Evolutionary conservation across 2,113 vertebrate species (phyloP), one percentile per base, ranked within the genome.

Genomic region (Apus apus): DNA sequence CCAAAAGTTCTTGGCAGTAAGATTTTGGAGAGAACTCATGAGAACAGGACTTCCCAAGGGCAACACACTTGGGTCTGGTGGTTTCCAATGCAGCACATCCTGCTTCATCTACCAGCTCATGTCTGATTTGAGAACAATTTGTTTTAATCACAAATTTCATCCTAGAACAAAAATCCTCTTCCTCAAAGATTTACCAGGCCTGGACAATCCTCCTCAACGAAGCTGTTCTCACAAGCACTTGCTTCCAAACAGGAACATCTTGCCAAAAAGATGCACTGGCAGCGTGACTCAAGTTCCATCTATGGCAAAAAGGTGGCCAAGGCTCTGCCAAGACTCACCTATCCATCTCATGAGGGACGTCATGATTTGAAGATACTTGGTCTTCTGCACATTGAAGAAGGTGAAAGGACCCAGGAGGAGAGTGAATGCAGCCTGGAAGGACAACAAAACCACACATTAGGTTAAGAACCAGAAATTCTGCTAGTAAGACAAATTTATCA

Each of bases 331-430:
- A 78, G 60, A 98, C 99, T 99, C 98, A 99, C 99, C 99, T 25
- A 99, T 98, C 99, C 99, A 99, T 86, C 99, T 98, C 99, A 99
- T 99, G 58, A 99, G 96, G 2, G 99, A 99, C 2, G 99, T 99
- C 96, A 99, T 96, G 91, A 99, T 99, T 96, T 99, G 99, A 23
- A 99, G 99, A 76, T 99, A 99, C 93, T 99, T 99, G 60, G 99
- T 99, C 98, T 99, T 99, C 98, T 99, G 99, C 56, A 99, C 99
- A 6, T 98, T 99, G 96, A 99, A 99, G 98, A 99, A 99, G 77
- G 99, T 98, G 96, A 99, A 99, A 5, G 99, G 99, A n/a, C 99
- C 99, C 72, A 99, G 94, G 26, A 99, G 93, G 22, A 99, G 92
- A 1, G 98, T 98, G 97, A 99, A 99, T 15, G 97, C 78, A 27